Evolutionary conservation across 2,888 invertebrate genomes (phyloP), one percentile per base, ranked within the genome.

Genomic region (Lycocerus yunnanus): DNA sequence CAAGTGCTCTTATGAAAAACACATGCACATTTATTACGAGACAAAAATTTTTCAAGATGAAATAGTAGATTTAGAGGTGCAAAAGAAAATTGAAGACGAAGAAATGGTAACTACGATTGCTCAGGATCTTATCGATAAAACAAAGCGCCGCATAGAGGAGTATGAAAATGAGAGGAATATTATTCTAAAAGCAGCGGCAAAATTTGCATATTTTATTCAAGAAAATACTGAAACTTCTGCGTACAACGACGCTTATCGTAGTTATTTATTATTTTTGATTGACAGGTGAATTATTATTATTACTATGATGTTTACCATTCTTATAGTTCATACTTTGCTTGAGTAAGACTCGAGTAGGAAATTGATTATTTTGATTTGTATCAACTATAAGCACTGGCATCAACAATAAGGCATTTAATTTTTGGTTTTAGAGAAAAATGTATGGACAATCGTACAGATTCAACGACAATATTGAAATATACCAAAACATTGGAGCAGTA

Each of bases 11-110:
- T 85, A 81, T 75, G 80, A 77, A 15, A 76, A 81, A 0, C 85
- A 85, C 69, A 83, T 84, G 84, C 85, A 85, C 69, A 80, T 85
- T 15, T 85, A 85, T 70, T 85, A 84, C 72, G 76, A 81, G 71
- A 83, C 83, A 2, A 79, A 81, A 72, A 81, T 81, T 5, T 79
- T 80, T 65, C 78, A 81, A 59, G 78, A 78, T 14, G 76, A 78
- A 43, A 80, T 82, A 59, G 76, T 77, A 15, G 82, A 84, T 73
- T 72, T 77, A 10, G 77, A 76, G 20, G 75, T 84, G 8, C 75
- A 81, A 66, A 69, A 75, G 20, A 80, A 77, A 66, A 82, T 84
- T 16, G 72, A 71, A 11, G 74, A 71, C 4, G 82, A 81, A 71
- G 78, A 82, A 72, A 69, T 75, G 18, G 77, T 81, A 1, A 66